Evolutionary conservation across 2,797 vertebrate species (phyloP).

Genomic region (Mareca penelope): DNA sequence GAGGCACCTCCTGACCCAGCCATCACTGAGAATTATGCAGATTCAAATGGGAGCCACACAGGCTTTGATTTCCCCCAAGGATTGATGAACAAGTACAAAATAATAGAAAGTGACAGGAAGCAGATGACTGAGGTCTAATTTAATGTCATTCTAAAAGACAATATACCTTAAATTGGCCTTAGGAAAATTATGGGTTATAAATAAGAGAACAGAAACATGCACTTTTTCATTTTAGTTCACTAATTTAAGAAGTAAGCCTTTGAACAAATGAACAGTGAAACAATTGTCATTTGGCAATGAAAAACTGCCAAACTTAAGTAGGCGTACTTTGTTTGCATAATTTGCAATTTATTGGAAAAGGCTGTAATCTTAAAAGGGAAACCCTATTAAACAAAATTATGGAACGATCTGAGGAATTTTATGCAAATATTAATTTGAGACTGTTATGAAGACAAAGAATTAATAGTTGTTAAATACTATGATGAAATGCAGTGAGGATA

Average conservation of each 20-base stretch:
- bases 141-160: slow-evolving; percentile 82
- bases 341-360: slow-evolving; percentile 36
- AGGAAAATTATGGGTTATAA: slow-evolving; percentile 80
- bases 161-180: slow-evolving; percentile 81
- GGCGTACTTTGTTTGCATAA: slow-evolving; percentile 51
- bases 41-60: slow-evolving; percentile 77
- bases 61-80: slow-evolving; percentile 84
- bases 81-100: slow-evolving; percentile 80
- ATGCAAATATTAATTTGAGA: slow-evolving; percentile 36
- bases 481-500: background rate
- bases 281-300: slow-evolving; percentile 42
- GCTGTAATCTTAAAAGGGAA: slow-evolving; percentile 7
- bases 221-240: slow-evolving; percentile 71
- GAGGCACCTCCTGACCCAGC: slow-evolving; percentile 69
- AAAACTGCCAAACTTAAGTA: slow-evolving; percentile 51
- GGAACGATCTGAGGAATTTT: slow-evolving; percentile 2
- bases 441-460: background rate
- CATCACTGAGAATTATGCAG: slow-evolving; percentile 81
- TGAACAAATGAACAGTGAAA: slow-evolving; percentile 57
- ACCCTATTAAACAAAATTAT: background rate
- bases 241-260: slow-evolving; percentile 68
- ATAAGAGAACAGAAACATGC: slow-evolving; percentile 63
- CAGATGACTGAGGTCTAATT: slow-evolving; percentile 84
- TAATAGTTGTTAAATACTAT: background rate
- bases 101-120: slow-evolving; percentile 87